A percentile compares a stretch with the other conserved stretches of the same genome.
Conservation (phyloP, 2,888 invertebrate species). For the Xylophagus ater region DNA sequence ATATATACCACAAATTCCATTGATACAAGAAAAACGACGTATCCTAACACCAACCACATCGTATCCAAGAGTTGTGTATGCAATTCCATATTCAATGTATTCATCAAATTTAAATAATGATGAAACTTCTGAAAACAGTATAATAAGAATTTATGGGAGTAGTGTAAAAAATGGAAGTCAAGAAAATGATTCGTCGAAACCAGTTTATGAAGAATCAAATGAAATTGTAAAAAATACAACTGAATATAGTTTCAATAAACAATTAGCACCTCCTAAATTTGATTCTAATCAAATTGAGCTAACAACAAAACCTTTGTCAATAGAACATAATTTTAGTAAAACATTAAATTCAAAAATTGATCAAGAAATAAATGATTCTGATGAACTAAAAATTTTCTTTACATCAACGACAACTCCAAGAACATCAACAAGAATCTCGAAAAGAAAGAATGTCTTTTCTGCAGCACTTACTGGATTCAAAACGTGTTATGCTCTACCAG, state of each 20-base stretch:
- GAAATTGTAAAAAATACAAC: background rate
- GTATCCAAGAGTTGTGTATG: slow-evolving; percentile 3
- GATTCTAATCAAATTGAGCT: background rate
- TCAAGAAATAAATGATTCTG: no score
- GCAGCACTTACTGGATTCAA: slow-evolving; percentile 7
- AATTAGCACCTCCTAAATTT: background rate
- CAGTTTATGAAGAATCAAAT: background rate
- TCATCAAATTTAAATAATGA: no score
- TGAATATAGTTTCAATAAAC: background rate
- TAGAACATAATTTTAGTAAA: background rate
- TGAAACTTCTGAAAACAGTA: no score
- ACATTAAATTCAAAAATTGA: no score
- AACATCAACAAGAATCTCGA: background rate
- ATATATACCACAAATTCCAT: background rate
- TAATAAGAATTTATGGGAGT: no score
- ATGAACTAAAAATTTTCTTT: no score
- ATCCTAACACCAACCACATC: background rate
- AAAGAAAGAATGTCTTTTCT: slow-evolving; percentile 1
- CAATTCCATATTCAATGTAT: background rate
- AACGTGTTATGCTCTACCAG: background rate
- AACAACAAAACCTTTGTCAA: background rate
- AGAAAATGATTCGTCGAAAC: background rate
- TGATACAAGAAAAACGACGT: background rate
- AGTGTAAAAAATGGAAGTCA: no score
- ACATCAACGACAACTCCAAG: background rate